Evolutionary conservation across 2,888 invertebrate genomes (phyloP).

Genomic region (Scaptomyza tumidula): DNA sequence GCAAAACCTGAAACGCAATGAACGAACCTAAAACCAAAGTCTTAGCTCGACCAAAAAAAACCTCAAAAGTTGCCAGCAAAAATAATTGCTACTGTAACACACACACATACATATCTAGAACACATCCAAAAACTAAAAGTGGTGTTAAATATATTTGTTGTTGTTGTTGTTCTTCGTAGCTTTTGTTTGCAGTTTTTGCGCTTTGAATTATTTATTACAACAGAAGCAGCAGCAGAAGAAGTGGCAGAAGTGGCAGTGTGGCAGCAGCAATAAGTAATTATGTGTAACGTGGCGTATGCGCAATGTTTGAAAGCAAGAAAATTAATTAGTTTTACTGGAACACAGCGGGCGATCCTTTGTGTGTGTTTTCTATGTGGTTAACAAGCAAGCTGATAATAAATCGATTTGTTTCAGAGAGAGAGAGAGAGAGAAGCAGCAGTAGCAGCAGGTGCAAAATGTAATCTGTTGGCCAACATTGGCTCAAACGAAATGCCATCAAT

Average conservation of each 20-base stretch:
- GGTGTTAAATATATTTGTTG: conserved; percentile 4
- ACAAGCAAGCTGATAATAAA: conserved; percentile 61
- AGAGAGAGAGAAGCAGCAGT: not conserved
- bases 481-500: conserved; percentile 27
- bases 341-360: conserved; percentile 2
- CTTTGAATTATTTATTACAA: conserved; percentile 66
- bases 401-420: conserved; percentile 52
- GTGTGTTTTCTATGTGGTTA: conserved; percentile 42
- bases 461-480: conserved; percentile 55
- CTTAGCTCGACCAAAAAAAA: conserved; percentile 32
- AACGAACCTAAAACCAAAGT: conserved; percentile 14
- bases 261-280: conserved; percentile 54
- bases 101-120: not conserved
- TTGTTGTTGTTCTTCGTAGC: conserved; percentile 8
- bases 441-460: conserved; percentile 31
- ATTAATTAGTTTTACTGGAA: conserved; percentile 64
- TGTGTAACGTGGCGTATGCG: conserved; percentile 68
- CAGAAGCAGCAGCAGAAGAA: not conserved
- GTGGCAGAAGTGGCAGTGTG: conserved; percentile 5
- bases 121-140: conserved; percentile 28
- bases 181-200: conserved; percentile 31
- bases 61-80: conserved; percentile 63
- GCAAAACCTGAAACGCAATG: conserved; percentile 41
- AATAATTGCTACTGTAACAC: conserved; percentile 68
- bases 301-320: conserved; percentile 59